phyloP scores from a whole-genome alignment of 2,113 vertebrate species.

The Cyprinodon variegatus region DNA sequence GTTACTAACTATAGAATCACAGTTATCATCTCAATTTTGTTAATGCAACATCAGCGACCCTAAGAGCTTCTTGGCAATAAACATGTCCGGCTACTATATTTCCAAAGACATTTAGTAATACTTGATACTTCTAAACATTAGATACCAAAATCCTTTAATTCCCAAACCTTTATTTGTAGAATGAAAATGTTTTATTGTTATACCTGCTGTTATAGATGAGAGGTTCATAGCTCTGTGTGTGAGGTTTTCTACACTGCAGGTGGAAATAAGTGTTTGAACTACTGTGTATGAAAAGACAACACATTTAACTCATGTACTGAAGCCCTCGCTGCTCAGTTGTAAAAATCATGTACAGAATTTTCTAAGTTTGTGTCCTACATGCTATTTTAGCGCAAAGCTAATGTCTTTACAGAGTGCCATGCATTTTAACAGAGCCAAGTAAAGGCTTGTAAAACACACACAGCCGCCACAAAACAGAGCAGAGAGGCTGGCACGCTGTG shows the following conservation, averaged over 20 bases:
- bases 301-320: not conserved
- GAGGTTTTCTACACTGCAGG: not conserved
- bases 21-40: too few relatives aligned
- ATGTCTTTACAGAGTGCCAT: conserved; percentile 70
- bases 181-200: not conserved
- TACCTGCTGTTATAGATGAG: not conserved
- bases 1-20: not conserved
- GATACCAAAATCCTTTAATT: not conserved
- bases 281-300: not conserved
- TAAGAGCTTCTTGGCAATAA: not conserved
- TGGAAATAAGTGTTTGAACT: not conserved
- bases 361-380: conserved; percentile 58
- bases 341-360: not conserved
- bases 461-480: conserved; percentile 64
- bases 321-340: not conserved
- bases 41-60: too few relatives aligned
- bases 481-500: conserved; percentile 58
- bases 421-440: conserved; percentile 70
- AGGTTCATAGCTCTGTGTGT: not conserved
- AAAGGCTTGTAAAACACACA: conserved; percentile 69
- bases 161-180: not conserved
- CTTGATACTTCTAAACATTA: not conserved
- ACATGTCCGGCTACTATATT: not conserved
- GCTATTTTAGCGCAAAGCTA: conserved; percentile 68
- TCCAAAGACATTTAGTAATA: not conserved